A percentile compares a stretch with the other conserved stretches of the same genome.
Evolutionary conservation across 2,797 vertebrate genomes (phyloP).

Genomic region (Alauda arvensis): DNA sequence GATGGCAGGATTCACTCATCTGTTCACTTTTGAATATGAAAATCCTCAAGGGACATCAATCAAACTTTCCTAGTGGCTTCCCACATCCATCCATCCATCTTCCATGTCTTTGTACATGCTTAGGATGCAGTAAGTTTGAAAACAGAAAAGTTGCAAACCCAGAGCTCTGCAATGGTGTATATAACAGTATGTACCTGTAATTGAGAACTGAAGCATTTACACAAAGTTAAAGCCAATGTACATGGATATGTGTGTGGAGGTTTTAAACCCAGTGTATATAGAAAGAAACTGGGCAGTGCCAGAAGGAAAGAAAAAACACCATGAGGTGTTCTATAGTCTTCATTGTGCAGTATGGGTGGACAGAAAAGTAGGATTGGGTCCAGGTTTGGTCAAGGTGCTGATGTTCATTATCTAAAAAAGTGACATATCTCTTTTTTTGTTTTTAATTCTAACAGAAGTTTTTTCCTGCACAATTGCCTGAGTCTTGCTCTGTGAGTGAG

Average conservation of each 20-base stretch:
- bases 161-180: not conserved
- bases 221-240: not conserved
- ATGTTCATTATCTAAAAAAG: not conserved
- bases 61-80: slow-evolving; percentile 22
- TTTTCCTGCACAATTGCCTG: not conserved
- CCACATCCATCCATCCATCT: not conserved
- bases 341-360: fast-evolving
- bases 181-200: not conserved
- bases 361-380: not conserved
- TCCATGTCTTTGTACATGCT: not conserved
- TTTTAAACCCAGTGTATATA: not conserved
- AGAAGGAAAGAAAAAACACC: not conserved
- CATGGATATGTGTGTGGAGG: fast-evolving
- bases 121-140: not conserved
- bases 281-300: not conserved
- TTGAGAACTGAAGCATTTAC: not conserved
- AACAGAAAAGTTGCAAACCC: not conserved
- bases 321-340: not conserved
- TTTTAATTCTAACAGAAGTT: not conserved
- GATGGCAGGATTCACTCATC: not conserved
- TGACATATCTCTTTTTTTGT: not conserved
- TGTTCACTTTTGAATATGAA: not conserved
- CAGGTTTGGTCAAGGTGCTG: not conserved
- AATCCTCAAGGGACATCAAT: not conserved
- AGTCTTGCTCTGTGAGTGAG: not conserved